phyloP scores from a whole-genome alignment of 1,140 invertebrate genomes.

The Rhyacophila brunnea region DNA sequence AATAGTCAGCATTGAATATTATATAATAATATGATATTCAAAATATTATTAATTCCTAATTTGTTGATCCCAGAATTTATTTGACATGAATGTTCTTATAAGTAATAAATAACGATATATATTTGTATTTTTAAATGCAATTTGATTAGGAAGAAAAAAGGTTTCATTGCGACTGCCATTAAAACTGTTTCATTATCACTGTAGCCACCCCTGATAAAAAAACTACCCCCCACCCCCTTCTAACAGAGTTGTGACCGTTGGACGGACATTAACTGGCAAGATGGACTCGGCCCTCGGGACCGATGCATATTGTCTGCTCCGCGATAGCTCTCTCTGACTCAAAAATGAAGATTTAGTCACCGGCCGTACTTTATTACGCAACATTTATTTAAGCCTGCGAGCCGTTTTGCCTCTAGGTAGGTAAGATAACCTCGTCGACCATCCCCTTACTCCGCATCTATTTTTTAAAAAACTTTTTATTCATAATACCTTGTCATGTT shows the following conservation, averaged over 20 bases:
- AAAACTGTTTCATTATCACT: no score
- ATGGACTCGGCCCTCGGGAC: conserved; percentile 35
- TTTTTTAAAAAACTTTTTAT: no score
- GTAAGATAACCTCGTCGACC: not conserved
- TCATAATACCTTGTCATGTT: no score
- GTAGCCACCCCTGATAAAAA: not conserved
- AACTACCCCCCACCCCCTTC: conserved; percentile 7
- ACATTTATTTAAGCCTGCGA: conserved; percentile 27
- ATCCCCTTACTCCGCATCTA: not conserved
- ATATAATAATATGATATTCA: no score
- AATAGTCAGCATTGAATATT: no score
- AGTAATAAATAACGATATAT: no score
- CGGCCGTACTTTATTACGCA: conserved; percentile 34
- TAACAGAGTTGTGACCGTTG: conserved; percentile 14
- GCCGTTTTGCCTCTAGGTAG: not conserved
- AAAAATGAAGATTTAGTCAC: conserved; percentile 37
- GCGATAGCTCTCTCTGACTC: conserved; percentile 14
- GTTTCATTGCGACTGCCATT: not conserved
- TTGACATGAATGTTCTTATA: no score
- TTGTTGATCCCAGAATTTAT: no score
- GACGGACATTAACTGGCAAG: conserved; percentile 36
- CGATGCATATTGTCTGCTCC: conserved; percentile 34
- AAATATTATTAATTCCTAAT: no score
- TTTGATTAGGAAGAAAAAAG: no score
- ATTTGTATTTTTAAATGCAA: not conserved